Percentiles rank a stretch among this genome's conserved stretches.
Conservation (phyloP, 2,797 vertebrate species). For the Falco peregrinus region DNA sequence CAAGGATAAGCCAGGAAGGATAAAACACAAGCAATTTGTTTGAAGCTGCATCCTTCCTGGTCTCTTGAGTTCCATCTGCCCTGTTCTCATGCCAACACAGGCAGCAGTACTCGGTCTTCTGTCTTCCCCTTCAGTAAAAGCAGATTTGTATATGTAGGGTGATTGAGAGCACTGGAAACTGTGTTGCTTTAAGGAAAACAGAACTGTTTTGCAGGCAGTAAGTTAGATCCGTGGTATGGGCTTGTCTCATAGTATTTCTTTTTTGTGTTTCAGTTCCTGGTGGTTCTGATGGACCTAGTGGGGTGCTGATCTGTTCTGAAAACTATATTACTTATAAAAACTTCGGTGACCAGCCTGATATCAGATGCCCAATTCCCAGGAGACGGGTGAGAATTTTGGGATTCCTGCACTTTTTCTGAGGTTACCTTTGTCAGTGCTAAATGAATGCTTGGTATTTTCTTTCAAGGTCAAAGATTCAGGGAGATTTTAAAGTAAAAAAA, state of each 20-base stretch:
- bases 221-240: background rate
- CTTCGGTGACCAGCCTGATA: conserved; percentile 98
- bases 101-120: background rate
- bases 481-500: background rate
- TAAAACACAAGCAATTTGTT: background rate
- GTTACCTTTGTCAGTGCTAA: background rate
- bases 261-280: conserved; percentile 86
- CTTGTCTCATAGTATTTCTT: background rate
- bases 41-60: background rate
- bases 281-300: conserved; percentile 96
- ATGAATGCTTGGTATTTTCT: background rate
- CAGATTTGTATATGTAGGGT: background rate
- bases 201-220: background rate
- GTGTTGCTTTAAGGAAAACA: background rate
- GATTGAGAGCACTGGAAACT: background rate
- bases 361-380: conserved; percentile 96
- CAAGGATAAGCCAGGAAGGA: background rate
- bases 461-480: background rate
- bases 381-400: conserved; percentile 85
- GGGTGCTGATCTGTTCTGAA: conserved; percentile 97
- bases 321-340: conserved; percentile 99
- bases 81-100: background rate
- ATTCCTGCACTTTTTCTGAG: background rate
- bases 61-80: background rate
- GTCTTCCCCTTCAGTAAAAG: background rate